Percentiles rank a stretch among this genome's conserved stretches.
phyloP scores from a whole-genome alignment of 2,113 vertebrate genomes.

The Nyctereutes procyonoides region DNA sequence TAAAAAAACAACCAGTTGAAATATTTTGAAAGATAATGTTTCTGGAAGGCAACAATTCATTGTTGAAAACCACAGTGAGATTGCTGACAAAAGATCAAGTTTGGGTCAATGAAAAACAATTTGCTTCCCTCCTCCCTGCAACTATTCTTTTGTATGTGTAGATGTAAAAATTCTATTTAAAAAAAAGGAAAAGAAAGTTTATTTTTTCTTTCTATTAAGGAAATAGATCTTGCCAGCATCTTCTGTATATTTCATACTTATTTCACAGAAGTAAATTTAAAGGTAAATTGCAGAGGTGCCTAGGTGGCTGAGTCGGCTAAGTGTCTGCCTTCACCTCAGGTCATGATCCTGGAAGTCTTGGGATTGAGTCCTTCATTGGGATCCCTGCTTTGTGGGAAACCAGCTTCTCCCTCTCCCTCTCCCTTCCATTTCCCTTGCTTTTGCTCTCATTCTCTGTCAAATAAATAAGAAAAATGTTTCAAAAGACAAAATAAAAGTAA shows the following conservation, averaged over 20 bases:
- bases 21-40: slow-evolving; percentile 72
- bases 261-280: neutral
- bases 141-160: neutral
- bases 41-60: slow-evolving; percentile 59
- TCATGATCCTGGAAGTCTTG: too few relatives aligned
- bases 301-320: too few relatives aligned
- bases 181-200: neutral
- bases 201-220: neutral
- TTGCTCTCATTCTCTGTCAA: too few relatives aligned
- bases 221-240: neutral
- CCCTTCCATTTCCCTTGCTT: too few relatives aligned
- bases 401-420: too few relatives aligned
- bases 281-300: neutral
- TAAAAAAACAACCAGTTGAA: slow-evolving; percentile 26
- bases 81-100: slow-evolving; percentile 68
- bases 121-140: neutral
- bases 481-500: neutral
- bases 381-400: too few relatives aligned
- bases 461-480: too few relatives aligned
- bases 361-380: too few relatives aligned
- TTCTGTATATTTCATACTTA: neutral
- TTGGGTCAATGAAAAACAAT: slow-evolving; percentile 57
- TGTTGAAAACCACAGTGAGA: slow-evolving; percentile 51
- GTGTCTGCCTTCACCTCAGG: too few relatives aligned
- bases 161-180: slow-evolving; percentile 19